Conservation (phyloP, 2,888 invertebrate species). For the Drosophila neonasuta region DNA sequence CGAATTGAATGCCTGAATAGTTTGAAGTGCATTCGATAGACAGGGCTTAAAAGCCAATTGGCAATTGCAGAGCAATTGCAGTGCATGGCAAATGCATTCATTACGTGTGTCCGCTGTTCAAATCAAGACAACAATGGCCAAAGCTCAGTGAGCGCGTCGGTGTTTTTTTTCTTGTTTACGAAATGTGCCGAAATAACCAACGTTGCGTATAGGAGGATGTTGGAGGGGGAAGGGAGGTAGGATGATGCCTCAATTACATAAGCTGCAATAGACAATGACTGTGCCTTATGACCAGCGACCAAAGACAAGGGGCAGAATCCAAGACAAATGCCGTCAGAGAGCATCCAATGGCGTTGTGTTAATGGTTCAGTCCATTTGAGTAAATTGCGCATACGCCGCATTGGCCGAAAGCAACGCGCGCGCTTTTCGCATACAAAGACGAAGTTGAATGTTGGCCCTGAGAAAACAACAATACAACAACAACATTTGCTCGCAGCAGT, state of each 20-base stretch:
- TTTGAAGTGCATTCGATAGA: constrained; percentile 13
- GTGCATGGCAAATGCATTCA: constrained; percentile 60
- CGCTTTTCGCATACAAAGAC: constrained; percentile 66
- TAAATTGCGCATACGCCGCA: constrained; percentile 70
- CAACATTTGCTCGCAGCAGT: constrained; percentile 33
- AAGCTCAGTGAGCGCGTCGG: constrained; percentile 48
- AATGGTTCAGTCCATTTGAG: constrained; percentile 52
- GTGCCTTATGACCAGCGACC: constrained; percentile 31
- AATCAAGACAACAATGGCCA: constrained; percentile 15
- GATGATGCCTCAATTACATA: constrained; percentile 63
- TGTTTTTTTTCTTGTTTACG: constrained; percentile 28
- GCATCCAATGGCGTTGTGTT: constrained; percentile 53
- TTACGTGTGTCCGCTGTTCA: constrained; percentile 33
- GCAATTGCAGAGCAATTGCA: constrained; percentile 23
- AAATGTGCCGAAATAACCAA: constrained; percentile 48
- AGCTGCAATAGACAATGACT: constrained; percentile 61
- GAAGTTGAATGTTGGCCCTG: constrained; percentile 58
- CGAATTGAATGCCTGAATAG: constrained; percentile 5
- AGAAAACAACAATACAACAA: constrained; percentile 34
- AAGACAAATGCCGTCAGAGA: constrained; percentile 32
- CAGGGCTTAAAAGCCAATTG: constrained; percentile 11
- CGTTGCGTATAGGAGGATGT: constrained; percentile 50
- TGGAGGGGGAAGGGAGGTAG: not conserved
- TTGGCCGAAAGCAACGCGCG: constrained; percentile 40
- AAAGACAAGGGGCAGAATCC: constrained; percentile 51